A percentile compares a stretch with the other conserved stretches of the same genome.
phyloP scores from a whole-genome alignment of 2,113 vertebrate genomes.

The Myotis yumanensis region DNA sequence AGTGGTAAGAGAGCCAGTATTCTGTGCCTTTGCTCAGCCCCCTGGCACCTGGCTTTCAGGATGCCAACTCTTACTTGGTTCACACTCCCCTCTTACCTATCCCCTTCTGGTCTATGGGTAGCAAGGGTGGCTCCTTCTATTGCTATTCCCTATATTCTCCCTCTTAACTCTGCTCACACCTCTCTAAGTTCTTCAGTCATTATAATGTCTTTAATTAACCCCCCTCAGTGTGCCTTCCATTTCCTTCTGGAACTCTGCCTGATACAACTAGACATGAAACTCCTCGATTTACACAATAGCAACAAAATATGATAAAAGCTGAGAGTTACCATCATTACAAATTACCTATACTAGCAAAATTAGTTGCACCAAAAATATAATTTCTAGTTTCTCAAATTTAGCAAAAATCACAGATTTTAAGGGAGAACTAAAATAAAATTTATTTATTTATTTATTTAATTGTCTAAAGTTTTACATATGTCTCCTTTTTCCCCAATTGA shows the following conservation, averaged over 20 bases:
- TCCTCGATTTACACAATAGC: neutral
- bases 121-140: neutral
- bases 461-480: too few species aligned
- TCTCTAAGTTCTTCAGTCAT: neutral
- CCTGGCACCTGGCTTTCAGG: neutral
- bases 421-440: neutral
- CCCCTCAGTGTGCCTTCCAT: neutral
- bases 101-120: neutral
- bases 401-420: neutral
- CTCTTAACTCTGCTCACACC: neutral
- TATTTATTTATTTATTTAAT: neutral
- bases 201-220: neutral
- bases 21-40: neutral
- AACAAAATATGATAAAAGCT: neutral
- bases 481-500: too few species aligned
- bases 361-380: neutral
- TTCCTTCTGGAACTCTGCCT: neutral
- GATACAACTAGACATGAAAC: neutral
- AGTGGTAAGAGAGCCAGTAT: neutral
- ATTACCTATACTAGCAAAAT: neutral
- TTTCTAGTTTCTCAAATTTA: neutral
- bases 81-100: neutral
- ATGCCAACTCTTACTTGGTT: neutral
- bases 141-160: neutral
- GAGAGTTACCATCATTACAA: neutral